Conservation (phyloP, 1,140 invertebrate genomes). For the Heliconius congener region DNA sequence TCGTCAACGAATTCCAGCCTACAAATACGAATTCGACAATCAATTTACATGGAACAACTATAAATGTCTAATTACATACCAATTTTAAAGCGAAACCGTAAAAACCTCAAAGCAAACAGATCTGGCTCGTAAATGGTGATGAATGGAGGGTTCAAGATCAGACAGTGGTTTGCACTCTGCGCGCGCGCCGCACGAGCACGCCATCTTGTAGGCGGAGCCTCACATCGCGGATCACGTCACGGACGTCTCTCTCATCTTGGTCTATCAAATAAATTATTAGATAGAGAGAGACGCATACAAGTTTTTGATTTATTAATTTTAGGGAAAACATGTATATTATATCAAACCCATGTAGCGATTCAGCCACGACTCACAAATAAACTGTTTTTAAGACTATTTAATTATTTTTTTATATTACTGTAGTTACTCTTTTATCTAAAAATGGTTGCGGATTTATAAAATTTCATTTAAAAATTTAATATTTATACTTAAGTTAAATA, state of each 20-base stretch:
- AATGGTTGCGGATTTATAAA: background rate
- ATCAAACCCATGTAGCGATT: background rate
- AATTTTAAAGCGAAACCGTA: conserved; percentile 74
- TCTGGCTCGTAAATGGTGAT: conserved; percentile 72
- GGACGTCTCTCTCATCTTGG: conserved; percentile 45
- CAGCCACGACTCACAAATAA: background rate
- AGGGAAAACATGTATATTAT: background rate
- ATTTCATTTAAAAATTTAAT: no score
- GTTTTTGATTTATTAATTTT: background rate
- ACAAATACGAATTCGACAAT: conserved; percentile 45
- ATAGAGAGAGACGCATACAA: conserved; percentile 41
- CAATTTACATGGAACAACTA: conserved; percentile 53
- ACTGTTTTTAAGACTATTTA: background rate
- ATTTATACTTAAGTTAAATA: no score
- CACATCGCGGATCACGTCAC: conserved; percentile 36
- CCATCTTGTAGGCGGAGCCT: conserved; percentile 75
- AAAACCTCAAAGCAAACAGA: conserved; percentile 74
- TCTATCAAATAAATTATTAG: conserved; percentile 38
- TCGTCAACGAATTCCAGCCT: conserved; percentile 31
- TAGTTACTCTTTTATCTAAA: background rate
- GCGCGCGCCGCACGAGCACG: conserved; percentile 51
- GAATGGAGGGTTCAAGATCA: conserved; percentile 77
- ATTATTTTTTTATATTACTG: background rate
- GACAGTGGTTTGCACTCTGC: conserved; percentile 46
- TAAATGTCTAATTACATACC: conserved; percentile 66